Evolutionary conservation across 2,797 vertebrate species (phyloP), one percentile per base, ranked within the genome.

Genomic region (Chaetodon trifasciatus): DNA sequence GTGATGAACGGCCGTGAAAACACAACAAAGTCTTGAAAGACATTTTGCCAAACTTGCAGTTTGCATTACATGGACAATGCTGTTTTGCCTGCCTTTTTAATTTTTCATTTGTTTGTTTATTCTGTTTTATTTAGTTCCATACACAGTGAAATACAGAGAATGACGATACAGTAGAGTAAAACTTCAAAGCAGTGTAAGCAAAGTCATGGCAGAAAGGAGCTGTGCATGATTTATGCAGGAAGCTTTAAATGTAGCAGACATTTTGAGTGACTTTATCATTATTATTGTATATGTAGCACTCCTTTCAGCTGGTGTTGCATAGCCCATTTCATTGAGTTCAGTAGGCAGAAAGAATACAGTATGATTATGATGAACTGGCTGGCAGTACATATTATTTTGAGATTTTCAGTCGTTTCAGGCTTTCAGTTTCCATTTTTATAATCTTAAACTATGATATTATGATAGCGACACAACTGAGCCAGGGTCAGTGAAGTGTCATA

Each of bases 191-290:
- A 57, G 73, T 64, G 53, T 62, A 67, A 74, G 76, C 68, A 74
- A 83, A 85, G 71, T 76, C 69, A 78, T 40, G 72, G n/a, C 68
- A 73, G 70, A 68, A 73, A 69, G 64, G 72, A 85, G 78, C 90
- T 91, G 86, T 91, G 86, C 39, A n/a, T 70, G 86, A 84, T 81
- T 89, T 84, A 86, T 92, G 82, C 74, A 83, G 78, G 40, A 83
- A 61, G 76, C 62, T 83, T 89, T 88, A 88, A 83, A 92, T 91
- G 93, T 94, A 93, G 91, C 90, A 91, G 68, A 90, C 69, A 70
- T 90, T 74, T 85, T 74, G 76, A 88, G 88, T 88, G 84, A 89
- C 81, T 87, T 67, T 82, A 64, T 85, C 28, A 61, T 80, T 81
- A 50, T 71, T 71, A 67, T 79, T 82, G 68, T 79, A 53, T 47